Base-by-base conservation (phyloP, 1,140 invertebrate species). In the Oppia nitens region DNA sequence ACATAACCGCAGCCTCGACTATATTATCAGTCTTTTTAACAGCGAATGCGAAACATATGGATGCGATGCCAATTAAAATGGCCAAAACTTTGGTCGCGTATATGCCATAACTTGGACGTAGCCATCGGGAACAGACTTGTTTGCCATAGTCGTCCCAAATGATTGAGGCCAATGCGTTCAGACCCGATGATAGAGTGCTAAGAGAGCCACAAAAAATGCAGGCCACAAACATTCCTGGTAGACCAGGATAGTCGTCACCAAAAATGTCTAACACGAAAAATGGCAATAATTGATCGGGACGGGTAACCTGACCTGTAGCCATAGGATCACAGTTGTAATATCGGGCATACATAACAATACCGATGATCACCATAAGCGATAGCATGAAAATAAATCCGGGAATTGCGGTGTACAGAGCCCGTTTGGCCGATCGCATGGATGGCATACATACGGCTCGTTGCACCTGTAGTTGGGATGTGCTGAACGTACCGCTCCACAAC, bases 141-240 rank as follows among this genome's bases (percentile, higher is more conserved):
- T 78, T 79, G 0, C 90, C 71, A 55, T 92, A 79, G 72, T 95
- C 91, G 71, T 94, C 83, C 67, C 87, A 82, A 2, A 85, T 85
- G 2, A 94, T 85, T 0, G 91, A 89, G 0, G 90, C 82, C 50
- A 95, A 71, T 0, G 89, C 91, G 68, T 93, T 94, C 50, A 94
- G 70, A 0, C 88, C 87, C 24, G 87, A 88, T 0, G 89, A 90
- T 1, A 95, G 85, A 2, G 91, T 93, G 66, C 88, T 92, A 6
- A 84, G 69, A 32, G 81, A 81, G 12, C 81, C 82, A 54, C 79
- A 80, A 63, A 83, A 84, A 27, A 84, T 77, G 21, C 86, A 85
- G 2, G 87, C 83, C 0, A 91, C 85, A 68, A 95, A 93, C 60
- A 95, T 79, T 6, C 91, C 89, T 0, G 86, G 81, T 9, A 92